Conservation (phyloP, 2,113 vertebrate genomes). For the Rynchops niger region DNA sequence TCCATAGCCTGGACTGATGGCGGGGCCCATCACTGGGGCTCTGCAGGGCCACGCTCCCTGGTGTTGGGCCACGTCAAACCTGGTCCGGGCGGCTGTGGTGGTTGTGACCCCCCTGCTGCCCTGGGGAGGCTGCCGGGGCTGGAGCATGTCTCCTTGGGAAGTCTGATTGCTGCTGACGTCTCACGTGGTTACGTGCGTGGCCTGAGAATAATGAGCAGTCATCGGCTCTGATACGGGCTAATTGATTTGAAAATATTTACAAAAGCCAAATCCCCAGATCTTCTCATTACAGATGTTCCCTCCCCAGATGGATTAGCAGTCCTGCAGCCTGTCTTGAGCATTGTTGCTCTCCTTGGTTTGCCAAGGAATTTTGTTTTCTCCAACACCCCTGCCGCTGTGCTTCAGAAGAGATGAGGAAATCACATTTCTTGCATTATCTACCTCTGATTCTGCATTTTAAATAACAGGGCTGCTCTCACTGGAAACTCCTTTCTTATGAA, state of each 20-base stretch:
- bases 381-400: neutral
- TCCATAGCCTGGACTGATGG: rapidly evolving
- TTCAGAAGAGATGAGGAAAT: neutral
- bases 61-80: rapidly evolving
- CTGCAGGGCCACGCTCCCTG: rapidly evolving
- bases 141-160: rapidly evolving
- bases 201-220: neutral
- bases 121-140: neutral
- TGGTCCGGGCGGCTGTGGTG: neutral
- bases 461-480: neutral
- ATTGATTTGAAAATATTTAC: neutral
- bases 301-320: neutral
- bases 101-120: rapidly evolving
- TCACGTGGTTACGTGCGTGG: rapidly evolving
- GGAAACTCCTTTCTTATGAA: neutral
- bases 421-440: neutral
- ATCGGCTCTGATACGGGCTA: neutral
- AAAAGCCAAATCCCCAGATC: neutral
- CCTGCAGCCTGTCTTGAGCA: rapidly evolving
- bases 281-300: neutral
- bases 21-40: neutral
- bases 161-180: neutral
- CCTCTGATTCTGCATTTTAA: neutral
- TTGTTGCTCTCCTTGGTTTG: neutral
- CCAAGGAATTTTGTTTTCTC: neutral